These are phyloP conservation scores for Piprites chloris DNA, from an alignment of 2,113 vertebrate species.

Conservation along the genomic window DNA sequence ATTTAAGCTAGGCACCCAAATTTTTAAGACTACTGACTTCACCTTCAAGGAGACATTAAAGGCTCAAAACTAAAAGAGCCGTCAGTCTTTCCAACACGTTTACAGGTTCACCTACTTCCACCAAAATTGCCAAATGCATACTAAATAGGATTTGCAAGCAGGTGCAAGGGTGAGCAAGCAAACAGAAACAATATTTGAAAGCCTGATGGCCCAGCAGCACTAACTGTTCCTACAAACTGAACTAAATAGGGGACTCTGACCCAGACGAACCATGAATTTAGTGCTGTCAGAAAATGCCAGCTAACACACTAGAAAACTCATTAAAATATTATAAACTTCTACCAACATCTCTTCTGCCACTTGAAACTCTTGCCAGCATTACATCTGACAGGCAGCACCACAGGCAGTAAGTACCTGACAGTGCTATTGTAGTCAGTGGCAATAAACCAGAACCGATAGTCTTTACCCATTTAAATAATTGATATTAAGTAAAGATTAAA, in stretches of 20 bases:
- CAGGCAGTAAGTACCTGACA: background rate
- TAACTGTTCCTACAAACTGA: background rate
- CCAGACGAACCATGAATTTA: background rate
- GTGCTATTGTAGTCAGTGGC: background rate
- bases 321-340: background rate
- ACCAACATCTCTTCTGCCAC: background rate
- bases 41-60: background rate
- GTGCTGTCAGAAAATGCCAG: background rate
- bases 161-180: background rate
- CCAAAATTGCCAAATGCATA: rapidly evolving
- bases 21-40: background rate
- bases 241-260: rapidly evolving
- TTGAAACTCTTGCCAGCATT: background rate
- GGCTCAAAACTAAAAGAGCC: background rate
- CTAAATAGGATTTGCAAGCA: background rate
- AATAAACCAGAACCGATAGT: background rate
- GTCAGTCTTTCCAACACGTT: background rate
- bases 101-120: background rate
- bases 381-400: background rate
- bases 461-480: background rate
- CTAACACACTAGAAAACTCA: background rate
- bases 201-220: rapidly evolving
- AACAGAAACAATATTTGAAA: background rate
- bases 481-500: background rate
- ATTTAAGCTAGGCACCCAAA: background rate